Percentiles rank a stretch among this genome's conserved stretches.
Conservation (phyloP, 2,113 vertebrate genomes). For the Chaenogobius annularis region DNA sequence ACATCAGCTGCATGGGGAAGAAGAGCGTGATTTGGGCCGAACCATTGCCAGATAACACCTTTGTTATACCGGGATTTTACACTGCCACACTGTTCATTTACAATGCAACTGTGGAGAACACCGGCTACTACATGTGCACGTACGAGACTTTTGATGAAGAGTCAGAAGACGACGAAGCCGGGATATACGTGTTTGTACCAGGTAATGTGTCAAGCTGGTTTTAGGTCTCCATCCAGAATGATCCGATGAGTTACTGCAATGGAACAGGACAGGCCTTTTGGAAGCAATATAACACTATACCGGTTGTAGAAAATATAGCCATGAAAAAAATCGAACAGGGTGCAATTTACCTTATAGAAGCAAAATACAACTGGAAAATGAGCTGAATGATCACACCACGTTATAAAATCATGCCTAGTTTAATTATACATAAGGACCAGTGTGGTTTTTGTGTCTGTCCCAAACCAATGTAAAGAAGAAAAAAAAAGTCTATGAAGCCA, state of each 20-base stretch:
- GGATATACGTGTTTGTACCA: constrained; percentile 89
- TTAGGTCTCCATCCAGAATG: not conserved
- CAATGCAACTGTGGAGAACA: constrained; percentile 80
- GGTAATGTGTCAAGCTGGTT: constrained; percentile 67
- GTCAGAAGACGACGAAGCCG: constrained; percentile 60
- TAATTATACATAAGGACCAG: not conserved
- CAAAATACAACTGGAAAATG: not conserved
- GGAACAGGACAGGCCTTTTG: not conserved
- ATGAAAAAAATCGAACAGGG: no score
- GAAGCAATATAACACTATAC: no score
- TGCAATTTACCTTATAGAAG: not conserved
- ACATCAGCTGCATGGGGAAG: constrained; percentile 85
- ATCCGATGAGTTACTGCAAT: no score
- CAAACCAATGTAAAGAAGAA: no score
- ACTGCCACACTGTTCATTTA: constrained; percentile 82
- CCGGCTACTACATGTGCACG: constrained; percentile 83
- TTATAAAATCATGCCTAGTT: not conserved
- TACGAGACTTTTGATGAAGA: constrained; percentile 58
- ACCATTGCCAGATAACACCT: constrained; percentile 72
- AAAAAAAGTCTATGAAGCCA: no score
- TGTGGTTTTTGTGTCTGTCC: not conserved
- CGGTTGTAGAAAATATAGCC: not conserved
- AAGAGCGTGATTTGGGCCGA: constrained; percentile 84
- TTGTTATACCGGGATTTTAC: constrained; percentile 78
- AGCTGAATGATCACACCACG: not conserved